phyloP scores from a whole-genome alignment of 1,140 invertebrate genomes.

The Helicorthomorpha holstii region DNA sequence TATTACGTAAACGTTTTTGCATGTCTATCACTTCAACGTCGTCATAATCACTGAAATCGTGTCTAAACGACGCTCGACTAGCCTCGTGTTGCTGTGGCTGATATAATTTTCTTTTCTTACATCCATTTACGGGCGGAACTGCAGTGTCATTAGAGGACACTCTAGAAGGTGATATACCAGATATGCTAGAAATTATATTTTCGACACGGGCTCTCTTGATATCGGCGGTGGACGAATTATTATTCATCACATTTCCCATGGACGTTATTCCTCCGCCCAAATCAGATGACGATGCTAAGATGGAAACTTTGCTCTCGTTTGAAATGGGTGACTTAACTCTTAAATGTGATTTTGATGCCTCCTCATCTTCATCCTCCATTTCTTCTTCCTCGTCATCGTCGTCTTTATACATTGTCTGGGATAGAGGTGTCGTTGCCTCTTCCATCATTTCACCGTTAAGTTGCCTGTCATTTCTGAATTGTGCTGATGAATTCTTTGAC shows the following conservation, averaged over 20 bases:
- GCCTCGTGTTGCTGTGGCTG: slow-evolving; percentile 80
- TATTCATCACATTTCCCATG: slow-evolving; percentile 1
- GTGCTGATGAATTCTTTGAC: slow-evolving; percentile 30
- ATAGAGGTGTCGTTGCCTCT: too few relatives aligned
- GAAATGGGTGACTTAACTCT: not conserved
- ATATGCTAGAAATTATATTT: slow-evolving; percentile 83
- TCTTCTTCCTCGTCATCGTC: slow-evolving; percentile 33
- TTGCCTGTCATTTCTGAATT: slow-evolving; percentile 11
- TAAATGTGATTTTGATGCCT: slow-evolving; percentile 11
- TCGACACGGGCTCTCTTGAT: slow-evolving; percentile 81
- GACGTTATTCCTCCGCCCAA: too few relatives aligned
- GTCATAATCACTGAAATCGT: slow-evolving; percentile 11
- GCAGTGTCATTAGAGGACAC: slow-evolving; percentile 1
- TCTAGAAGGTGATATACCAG: slow-evolving; percentile 48
- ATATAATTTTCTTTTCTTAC: slow-evolving; percentile 92
- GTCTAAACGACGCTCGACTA: not conserved
- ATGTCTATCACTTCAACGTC: slow-evolving; percentile 10
- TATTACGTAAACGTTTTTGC: not conserved
- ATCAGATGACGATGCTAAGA: too few relatives aligned
- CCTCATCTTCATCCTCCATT: too few relatives aligned
- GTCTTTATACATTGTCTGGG: too few relatives aligned
- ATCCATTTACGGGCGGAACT: slow-evolving; percentile 43
- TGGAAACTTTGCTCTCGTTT: not conserved
- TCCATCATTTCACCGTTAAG: slow-evolving; percentile 43
- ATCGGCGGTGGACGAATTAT: slow-evolving; percentile 30